Evolutionary conservation across 1,140 invertebrate species (phyloP).

Genomic region (Penaeus japonicus): DNA sequence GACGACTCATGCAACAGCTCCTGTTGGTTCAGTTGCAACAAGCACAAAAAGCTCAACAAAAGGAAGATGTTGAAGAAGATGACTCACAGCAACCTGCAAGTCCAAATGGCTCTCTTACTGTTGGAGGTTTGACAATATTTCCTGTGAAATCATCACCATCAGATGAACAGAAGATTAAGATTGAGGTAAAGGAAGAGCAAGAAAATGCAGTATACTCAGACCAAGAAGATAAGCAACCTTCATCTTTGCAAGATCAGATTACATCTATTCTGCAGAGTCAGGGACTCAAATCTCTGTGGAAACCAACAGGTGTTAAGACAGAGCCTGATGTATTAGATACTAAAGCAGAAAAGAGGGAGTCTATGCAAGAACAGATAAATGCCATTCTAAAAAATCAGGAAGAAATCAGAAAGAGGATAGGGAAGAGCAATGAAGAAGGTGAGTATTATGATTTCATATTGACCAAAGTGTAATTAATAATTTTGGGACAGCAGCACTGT

Average conservation of each 20-base stretch:
- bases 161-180: background rate
- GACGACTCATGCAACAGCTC: too few relatives aligned
- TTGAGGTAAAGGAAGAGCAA: conserved; percentile 21
- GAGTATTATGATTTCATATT: too few relatives aligned
- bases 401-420: conserved; percentile 18
- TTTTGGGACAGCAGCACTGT: too few relatives aligned
- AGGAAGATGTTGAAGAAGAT: background rate
- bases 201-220: background rate
- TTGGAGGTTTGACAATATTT: conserved; percentile 32
- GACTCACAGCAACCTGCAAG: too few relatives aligned
- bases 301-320: background rate
- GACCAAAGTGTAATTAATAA: too few relatives aligned
- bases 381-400: conserved; percentile 38
- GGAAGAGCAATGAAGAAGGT: conserved; percentile 15
- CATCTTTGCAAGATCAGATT: conserved; percentile 44
- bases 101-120: background rate
- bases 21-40: background rate
- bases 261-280: conserved; percentile 28
- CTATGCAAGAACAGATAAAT: conserved; percentile 49
- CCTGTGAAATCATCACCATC: conserved; percentile 1
- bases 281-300: conserved; percentile 30
- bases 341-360: background rate
- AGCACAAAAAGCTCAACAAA: background rate
- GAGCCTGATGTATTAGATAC: background rate
- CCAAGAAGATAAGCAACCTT: background rate